phyloP scores from a whole-genome alignment of 2,113 vertebrate genomes.

The Notiomystis cincta region DNA sequence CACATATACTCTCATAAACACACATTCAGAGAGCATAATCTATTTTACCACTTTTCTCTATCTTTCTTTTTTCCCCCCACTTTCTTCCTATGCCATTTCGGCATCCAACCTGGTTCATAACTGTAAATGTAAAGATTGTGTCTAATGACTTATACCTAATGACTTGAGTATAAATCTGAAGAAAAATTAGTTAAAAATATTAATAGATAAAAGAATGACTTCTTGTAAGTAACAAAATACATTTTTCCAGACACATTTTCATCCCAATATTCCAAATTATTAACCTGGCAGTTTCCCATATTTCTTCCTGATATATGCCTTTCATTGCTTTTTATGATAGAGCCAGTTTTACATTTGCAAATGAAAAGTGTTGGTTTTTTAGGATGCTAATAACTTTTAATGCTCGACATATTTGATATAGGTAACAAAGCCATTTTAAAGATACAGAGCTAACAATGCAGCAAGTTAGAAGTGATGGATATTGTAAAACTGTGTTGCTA shows the following conservation, averaged over 20 bases:
- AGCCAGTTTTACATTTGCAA: background rate
- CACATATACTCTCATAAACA: background rate
- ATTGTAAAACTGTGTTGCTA: background rate
- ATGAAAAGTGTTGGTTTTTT: background rate
- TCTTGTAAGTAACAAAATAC: background rate
- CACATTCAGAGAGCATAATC: background rate
- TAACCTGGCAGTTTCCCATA: background rate
- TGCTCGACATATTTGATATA: background rate
- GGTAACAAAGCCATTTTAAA: background rate
- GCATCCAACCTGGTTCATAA: background rate
- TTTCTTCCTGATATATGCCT: background rate
- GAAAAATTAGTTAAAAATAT: background rate
- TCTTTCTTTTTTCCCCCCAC: fast-evolving
- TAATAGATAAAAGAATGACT: background rate
- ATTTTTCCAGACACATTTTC: background rate
- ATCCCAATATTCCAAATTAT: background rate
- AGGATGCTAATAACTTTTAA: background rate
- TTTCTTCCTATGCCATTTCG: background rate
- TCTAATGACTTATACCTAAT: background rate
- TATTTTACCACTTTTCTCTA: background rate
- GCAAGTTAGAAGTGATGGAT: background rate
- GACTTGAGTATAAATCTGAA: background rate
- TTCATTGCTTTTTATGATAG: background rate
- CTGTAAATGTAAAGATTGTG: background rate
- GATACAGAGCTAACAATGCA: background rate